phyloP scores from a whole-genome alignment of 1,140 invertebrate species.

The Temnothorax curvispinosus region DNA sequence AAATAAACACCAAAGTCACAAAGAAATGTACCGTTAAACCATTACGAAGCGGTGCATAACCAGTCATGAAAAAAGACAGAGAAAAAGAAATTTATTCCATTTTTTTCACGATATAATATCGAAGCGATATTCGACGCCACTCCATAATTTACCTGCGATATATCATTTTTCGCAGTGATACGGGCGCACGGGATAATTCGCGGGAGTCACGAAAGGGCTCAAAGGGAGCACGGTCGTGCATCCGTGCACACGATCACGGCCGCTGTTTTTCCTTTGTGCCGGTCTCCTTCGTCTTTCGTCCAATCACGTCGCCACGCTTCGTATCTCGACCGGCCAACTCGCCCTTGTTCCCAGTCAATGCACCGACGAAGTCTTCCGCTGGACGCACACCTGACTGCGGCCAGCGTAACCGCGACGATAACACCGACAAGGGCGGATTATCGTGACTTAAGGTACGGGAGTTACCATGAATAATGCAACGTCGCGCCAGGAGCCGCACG shows the following conservation, averaged over 20 bases:
- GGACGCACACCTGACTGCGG: constrained; percentile 71
- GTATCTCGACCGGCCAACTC: constrained; percentile 26
- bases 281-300: constrained; percentile 32
- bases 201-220: constrained; percentile 57
- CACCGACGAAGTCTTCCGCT: constrained; percentile 54
- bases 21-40: neutral
- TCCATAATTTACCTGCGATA: constrained; percentile 37
- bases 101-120: neutral
- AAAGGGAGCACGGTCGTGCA: constrained; percentile 41
- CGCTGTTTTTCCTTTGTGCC: constrained; percentile 17
- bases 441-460: constrained; percentile 59
- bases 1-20: neutral
- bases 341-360: constrained; percentile 58
- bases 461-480: constrained; percentile 76
- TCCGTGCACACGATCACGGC: constrained; percentile 37
- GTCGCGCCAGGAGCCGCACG: constrained; percentile 9
- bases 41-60: neutral
- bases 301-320: constrained; percentile 55
- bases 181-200: neutral
- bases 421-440: constrained; percentile 73
- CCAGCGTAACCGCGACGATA: constrained; percentile 68
- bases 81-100: neutral
- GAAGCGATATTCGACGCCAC: neutral
- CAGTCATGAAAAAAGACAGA: neutral
- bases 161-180: constrained; percentile 34